Percentiles rank a stretch among this genome's conserved stretches.
These are phyloP conservation scores for Urosaurus nigricauda DNA, from an alignment of 2,797 vertebrate species.

Conservation along the genomic window DNA sequence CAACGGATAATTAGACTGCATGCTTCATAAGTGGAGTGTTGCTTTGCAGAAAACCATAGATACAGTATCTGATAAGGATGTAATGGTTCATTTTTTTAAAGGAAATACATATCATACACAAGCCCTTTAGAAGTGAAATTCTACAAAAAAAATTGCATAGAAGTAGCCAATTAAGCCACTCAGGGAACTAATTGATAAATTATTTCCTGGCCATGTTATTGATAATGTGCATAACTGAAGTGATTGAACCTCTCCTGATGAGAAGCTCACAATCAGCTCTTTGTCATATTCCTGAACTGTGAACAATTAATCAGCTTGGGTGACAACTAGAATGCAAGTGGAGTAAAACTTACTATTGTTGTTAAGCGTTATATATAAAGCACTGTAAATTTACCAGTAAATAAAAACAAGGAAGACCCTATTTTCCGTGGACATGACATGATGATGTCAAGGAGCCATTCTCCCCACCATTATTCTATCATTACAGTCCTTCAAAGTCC, in stretches of 20 bases:
- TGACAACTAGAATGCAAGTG: background rate
- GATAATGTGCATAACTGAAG: background rate
- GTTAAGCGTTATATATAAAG: too few species aligned
- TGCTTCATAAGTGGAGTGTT: slow-evolving; percentile 31
- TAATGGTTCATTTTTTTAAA: slow-evolving; percentile 18
- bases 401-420: background rate
- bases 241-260: background rate
- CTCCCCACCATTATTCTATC: background rate
- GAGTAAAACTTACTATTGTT: background rate
- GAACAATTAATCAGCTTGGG: background rate
- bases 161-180: slow-evolving; percentile 1
- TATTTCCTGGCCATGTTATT: background rate
- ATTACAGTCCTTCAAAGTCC: background rate
- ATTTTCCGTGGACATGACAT: background rate
- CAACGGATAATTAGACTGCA: slow-evolving; percentile 47
- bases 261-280: background rate
- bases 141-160: background rate
- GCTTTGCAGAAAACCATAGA: background rate
- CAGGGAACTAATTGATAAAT: background rate
- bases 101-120: background rate
- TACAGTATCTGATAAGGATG: slow-evolving; percentile 19
- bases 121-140: background rate
- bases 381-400: too few species aligned
- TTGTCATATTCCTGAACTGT: background rate
- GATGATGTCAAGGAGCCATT: background rate